Base-by-base conservation (phyloP, 2,888 invertebrate species). In the Adineta ricciae region DNA sequence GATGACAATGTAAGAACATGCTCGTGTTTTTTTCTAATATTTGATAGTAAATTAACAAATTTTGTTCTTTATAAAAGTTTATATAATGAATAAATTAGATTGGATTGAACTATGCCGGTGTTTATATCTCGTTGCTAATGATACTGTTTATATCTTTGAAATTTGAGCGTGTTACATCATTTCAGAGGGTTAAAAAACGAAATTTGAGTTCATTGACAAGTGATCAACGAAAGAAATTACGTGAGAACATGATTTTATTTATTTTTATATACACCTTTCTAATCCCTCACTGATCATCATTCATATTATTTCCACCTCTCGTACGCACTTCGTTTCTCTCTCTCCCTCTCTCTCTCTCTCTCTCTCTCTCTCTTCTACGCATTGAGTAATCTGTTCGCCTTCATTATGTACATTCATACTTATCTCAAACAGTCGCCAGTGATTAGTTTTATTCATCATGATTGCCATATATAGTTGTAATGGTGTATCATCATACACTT, bases 241-340 rank as follows among this genome's bases (percentile, higher is more conserved):
- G 64, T 64, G 64, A 64, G 32, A 64, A 64, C 64, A 64, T 64
- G 64, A 64, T 64, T 64, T 32, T 64, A 64, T 64, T 64, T 52
- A 52, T 52, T 52, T 52, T 64, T 64, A 27, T 54, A 11, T 64
- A 64, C 64, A 64, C 36, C 64, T 64, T 32, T 19, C 64, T 64
- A 64, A 64, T 64, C 64, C 64, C 19, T 64, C 19, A 3, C 64
- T 64, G 4, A 64, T 64, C 64, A 64, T 64, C 36, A 32, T 32
- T 27, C 1, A 16, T 64, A 64, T 64, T 64, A 32, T 19, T 27
- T 32, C 64, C 64, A 64, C 32, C 64, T 32, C 32, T 50, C 50
- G 50, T 50, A 2, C 19, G 11, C 19, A 19, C 19, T 19, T 50
- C 50, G 14, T 19, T 50, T 36, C 36, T n/a, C n/a, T n/a, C n/a